phyloP scores from a whole-genome alignment of 1,140 invertebrate genomes.

The Atta texana region DNA sequence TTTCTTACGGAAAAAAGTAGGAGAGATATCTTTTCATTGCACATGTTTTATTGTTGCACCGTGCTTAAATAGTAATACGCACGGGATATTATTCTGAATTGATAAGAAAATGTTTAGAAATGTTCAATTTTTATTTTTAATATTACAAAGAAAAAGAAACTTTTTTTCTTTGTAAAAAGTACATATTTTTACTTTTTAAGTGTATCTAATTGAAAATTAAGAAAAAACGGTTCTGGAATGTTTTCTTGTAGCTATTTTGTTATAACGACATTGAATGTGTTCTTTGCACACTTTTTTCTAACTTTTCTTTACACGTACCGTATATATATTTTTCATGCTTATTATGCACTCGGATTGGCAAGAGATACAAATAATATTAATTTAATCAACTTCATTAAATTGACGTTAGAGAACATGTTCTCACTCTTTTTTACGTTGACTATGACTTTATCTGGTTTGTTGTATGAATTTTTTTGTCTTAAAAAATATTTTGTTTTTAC shows the following conservation, averaged over 20 bases:
- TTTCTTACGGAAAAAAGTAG: constrained; percentile 48
- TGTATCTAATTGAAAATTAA: not conserved
- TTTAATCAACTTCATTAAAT: not conserved
- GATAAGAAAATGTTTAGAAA: constrained; percentile 40
- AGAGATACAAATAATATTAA: not conserved
- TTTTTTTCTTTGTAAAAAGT: constrained; percentile 6
- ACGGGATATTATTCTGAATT: constrained; percentile 43
- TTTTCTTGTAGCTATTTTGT: constrained; percentile 22
- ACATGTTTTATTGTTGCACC: constrained; percentile 61
- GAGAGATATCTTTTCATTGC: constrained; percentile 63
- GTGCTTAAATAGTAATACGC: constrained; percentile 63
- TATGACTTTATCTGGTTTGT: not conserved
- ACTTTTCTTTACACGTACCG: not conserved
- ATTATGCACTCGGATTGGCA: constrained; percentile 11
- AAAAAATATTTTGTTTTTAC: constrained; percentile 16
- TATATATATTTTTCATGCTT: constrained; percentile 35
- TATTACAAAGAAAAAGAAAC: too few relatives aligned
- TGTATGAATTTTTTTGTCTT: constrained; percentile 34
- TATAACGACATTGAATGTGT: constrained; percentile 34
- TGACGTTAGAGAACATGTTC: constrained; percentile 16
- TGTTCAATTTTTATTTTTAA: constrained; percentile 14
- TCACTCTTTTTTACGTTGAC: constrained; percentile 16
- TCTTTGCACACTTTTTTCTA: constrained; percentile 15
- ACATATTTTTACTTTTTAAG: not conserved
- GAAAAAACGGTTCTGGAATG: not conserved